Evolutionary conservation across 2,797 vertebrate species (phyloP).

Genomic region (Coreius guichenoti): DNA sequence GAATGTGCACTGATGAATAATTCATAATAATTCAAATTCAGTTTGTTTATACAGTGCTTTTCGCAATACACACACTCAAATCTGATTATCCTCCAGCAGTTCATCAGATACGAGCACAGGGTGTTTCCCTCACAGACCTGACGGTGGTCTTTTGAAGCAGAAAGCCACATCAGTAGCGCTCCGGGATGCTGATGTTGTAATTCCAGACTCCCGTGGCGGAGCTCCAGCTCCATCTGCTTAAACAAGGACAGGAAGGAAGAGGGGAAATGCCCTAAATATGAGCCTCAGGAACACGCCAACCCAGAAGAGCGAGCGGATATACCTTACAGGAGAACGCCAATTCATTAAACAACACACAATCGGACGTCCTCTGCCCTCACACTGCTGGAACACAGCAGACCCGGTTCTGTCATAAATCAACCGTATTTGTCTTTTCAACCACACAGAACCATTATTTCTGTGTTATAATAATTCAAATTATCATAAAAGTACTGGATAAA

Average conservation of each 20-base stretch:
- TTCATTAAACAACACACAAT: not conserved
- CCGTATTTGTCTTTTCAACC: not conserved
- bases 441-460: too few species aligned
- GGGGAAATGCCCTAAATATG: slow-evolving; percentile 26
- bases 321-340: not conserved
- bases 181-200: slow-evolving; percentile 60
- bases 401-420: not conserved
- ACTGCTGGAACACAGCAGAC: not conserved
- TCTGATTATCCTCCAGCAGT: not conserved
- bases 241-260: slow-evolving; percentile 34
- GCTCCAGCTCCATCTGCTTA: slow-evolving; percentile 60
- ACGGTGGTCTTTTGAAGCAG: not conserved
- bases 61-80: not conserved
- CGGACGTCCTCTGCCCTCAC: not conserved
- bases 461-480: too few species aligned
- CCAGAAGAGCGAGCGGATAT: slow-evolving; percentile 32
- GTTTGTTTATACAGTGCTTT: not conserved
- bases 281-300: slow-evolving; percentile 71
- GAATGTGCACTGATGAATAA: not conserved
- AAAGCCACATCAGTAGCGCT: slow-evolving; percentile 21
- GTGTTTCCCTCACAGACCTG: not conserved
- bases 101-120: not conserved
- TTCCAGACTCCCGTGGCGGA: slow-evolving; percentile 69
- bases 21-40: not conserved
- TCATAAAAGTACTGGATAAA: too few species aligned